phyloP scores from a whole-genome alignment of 2,888 invertebrate genomes.

The Alentia gelatinosa region DNA sequence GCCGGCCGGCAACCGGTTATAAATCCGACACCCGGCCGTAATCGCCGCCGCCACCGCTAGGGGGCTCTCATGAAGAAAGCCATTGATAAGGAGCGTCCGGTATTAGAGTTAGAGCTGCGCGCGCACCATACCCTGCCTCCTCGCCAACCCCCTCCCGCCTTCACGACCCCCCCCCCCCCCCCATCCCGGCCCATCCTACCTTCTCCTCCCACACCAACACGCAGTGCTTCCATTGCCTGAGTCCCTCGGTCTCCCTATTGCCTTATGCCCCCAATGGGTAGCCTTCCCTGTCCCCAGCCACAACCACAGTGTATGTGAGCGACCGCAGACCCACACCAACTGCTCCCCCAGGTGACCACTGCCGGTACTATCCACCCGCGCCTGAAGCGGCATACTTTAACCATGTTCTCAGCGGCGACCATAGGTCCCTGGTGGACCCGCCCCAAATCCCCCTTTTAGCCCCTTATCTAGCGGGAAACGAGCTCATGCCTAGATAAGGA shows the following conservation, averaged over 20 bases:
- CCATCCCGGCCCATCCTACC: neutral
- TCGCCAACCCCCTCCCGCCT: neutral
- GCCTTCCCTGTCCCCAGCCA: no score
- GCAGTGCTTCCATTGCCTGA: neutral
- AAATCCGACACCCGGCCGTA: conserved; percentile 7
- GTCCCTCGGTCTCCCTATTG: neutral
- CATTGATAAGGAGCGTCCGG: conserved; percentile 25
- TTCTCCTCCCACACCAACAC: neutral
- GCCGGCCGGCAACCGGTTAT: neutral
- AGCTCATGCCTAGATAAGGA: neutral
- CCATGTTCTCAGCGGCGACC: neutral
- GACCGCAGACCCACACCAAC: no score
- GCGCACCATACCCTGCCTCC: neutral
- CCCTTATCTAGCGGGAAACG: neutral
- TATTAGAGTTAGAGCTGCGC: conserved; percentile 7
- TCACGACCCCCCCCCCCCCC: neutral
- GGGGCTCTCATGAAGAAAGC: conserved; percentile 30
- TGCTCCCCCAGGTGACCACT: no score
- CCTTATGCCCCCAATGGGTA: neutral
- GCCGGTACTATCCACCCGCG: no score
- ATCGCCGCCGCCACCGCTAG: neutral
- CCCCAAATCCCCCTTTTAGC: neutral
- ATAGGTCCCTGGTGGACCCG: neutral
- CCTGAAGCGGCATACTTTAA: no score
- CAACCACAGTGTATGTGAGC: no score